A percentile compares a stretch with the other conserved stretches of the same genome.
phyloP scores from a whole-genome alignment of 2,113 vertebrate species.

The Salvator merianae region DNA sequence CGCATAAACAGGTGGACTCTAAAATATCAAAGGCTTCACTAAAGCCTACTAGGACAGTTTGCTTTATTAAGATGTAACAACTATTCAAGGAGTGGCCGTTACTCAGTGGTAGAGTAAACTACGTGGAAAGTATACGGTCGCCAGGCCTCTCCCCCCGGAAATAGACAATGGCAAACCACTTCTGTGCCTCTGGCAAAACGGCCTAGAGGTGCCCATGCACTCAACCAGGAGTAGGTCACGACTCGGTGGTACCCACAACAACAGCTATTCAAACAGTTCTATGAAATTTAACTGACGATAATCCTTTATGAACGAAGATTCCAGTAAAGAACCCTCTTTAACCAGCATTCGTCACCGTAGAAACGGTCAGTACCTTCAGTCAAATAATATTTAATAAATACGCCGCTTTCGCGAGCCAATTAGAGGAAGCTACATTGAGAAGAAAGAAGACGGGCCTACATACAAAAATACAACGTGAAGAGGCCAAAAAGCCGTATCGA shows the following conservation, averaged over 20 bases:
- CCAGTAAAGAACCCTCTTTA: not conserved
- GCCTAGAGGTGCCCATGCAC: too few species aligned
- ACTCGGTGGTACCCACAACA: too few species aligned
- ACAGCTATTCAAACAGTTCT: not conserved
- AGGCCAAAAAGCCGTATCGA: not conserved
- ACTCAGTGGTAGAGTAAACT: too few species aligned
- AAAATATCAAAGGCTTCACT: not conserved
- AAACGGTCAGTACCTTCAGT: not conserved
- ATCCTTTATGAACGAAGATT: not conserved
- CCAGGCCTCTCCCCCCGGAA: too few species aligned
- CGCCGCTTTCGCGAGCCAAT: too few species aligned
- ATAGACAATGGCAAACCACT: too few species aligned
- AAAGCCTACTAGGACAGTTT: not conserved
- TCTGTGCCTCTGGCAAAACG: too few species aligned
- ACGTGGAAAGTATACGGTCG: too few species aligned
- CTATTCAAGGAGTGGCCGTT: too few species aligned
- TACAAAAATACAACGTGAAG: not conserved
- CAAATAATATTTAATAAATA: not conserved
- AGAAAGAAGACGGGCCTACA: not conserved
- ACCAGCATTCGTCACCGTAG: not conserved
- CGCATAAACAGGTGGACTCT: not conserved
- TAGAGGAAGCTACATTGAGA: not conserved
- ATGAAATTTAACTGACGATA: not conserved
- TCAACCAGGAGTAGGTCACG: too few species aligned
- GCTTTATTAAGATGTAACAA: not conserved